phyloP scores from a whole-genome alignment of 1,140 invertebrate genomes.

The Lithobius niger region DNA sequence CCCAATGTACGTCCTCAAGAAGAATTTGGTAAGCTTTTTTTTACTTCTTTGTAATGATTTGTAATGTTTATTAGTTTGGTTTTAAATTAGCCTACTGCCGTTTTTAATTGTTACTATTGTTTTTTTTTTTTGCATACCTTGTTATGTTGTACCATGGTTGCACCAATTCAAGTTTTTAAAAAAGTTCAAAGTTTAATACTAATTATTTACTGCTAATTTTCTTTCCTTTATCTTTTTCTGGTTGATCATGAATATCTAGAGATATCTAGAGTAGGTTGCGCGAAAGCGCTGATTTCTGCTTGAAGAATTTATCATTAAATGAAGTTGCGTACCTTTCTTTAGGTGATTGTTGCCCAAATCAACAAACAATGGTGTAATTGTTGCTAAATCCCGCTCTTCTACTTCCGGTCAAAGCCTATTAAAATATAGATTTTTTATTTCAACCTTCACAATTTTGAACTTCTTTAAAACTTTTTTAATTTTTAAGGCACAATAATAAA shows the following conservation, averaged over 20 bases:
- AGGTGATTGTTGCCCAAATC: no score
- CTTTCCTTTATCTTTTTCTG: background rate
- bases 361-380: no score
- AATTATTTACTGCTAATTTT: background rate
- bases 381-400: no score
- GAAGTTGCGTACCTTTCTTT: no score
- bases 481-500: conserved; percentile 5
- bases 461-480: no score
- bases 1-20: conserved; percentile 26
- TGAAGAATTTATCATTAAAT: no score
- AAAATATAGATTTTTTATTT: no score
- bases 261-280: no score
- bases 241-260: background rate
- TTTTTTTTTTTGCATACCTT: background rate
- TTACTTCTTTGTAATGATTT: background rate
- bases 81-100: background rate
- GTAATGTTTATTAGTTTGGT: background rate
- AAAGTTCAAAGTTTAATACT: conserved; percentile 16
- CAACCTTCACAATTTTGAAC: no score
- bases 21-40: conserved; percentile 27
- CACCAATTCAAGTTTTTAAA: conserved; percentile 1
- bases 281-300: no score
- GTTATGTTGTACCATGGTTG: background rate
- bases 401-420: no score
- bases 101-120: background rate